Base-by-base conservation (phyloP, 2,888 invertebrate species). In the Didymodactylos carnosus region DNA sequence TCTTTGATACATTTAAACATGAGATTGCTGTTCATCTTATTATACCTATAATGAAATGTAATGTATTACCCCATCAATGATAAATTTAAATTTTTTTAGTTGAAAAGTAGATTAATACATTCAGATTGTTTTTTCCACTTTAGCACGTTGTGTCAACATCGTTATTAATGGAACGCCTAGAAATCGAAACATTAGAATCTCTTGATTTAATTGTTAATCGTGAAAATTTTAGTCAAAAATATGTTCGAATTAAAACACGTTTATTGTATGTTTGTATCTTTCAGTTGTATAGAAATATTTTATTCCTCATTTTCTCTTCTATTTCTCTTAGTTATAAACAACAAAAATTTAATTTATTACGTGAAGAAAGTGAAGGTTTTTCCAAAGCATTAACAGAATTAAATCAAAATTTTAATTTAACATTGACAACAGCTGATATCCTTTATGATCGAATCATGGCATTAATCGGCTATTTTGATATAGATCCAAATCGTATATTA, bases 301-400 rank as follows among this genome's bases (percentile, higher is more conserved):
- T 53, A 1, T 4, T 3, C 6, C 1, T 43, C 72, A 70, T 43
- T 23, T 51, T 35, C 23, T n/a, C 23, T 43, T 46, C 77, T 88
- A 88, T 76, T n/a, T n/a, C n/a, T n/a, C n/a, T n/a, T 84, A 97
- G 97, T 84, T 99, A 97, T 84, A 99, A 98, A 83, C 98, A 99
- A 84, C 89, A 94, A 79, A 97, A 99, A 81, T 99, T 95, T 84
- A 99, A 99, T 86, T 87, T 99, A 79, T 90, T 97, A 81, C 88
- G 98, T 73, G 98, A 99, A 85, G 98, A 99, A 86, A 94, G 91
- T 85, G 98, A 99, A 86, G 98, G 98, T 10, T 99, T 94, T 86
- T 91, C 97, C 3, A 99, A 99, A 84, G 86, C 97, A 69, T 89
- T 94, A 75, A 90, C 92, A 25, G 95, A 95, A 86, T 85, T 98